phyloP scores from a whole-genome alignment of 1,140 invertebrate genomes.

The Ericerus pela region DNA sequence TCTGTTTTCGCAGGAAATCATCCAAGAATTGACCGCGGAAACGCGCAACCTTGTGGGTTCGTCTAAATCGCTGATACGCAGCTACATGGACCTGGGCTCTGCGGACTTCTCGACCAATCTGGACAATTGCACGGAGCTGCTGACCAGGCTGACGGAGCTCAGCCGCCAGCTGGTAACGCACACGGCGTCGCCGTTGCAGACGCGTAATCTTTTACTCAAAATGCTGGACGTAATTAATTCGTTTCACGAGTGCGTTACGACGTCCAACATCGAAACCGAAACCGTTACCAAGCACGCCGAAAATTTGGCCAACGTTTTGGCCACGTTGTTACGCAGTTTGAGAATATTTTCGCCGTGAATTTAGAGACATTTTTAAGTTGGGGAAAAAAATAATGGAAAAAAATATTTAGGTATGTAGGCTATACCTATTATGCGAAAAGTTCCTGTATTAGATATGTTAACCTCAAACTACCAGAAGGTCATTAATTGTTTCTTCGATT shows the following conservation, averaged over 20 bases:
- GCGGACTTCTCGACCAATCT: conserved; percentile 45
- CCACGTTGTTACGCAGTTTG: conserved; percentile 60
- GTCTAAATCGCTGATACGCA: conserved; percentile 63
- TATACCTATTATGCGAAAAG: no score
- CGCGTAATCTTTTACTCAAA: conserved; percentile 59
- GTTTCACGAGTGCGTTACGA: conserved; percentile 21
- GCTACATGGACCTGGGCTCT: conserved; percentile 30
- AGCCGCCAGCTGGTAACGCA: conserved; percentile 53
- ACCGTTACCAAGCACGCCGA: conserved; percentile 58
- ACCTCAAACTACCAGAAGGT: no score
- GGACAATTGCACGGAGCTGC: conserved; percentile 49
- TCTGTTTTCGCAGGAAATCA: neutral
- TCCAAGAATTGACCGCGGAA: conserved; percentile 1
- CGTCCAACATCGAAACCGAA: conserved; percentile 35
- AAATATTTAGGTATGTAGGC: no score
- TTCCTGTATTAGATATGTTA: no score
- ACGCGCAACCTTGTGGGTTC: conserved; percentile 65
- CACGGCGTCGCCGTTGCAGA: conserved; percentile 58
- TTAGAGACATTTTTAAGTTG: no score
- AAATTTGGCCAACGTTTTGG: conserved; percentile 60
- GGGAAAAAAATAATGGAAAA: no score
- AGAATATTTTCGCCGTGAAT: conserved; percentile 55
- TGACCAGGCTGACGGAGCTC: conserved; percentile 48
- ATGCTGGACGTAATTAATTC: conserved; percentile 34
- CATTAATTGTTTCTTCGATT: no score